Base-by-base conservation (phyloP, 2,113 vertebrate genomes). In the Oreocharis arfaki region DNA sequence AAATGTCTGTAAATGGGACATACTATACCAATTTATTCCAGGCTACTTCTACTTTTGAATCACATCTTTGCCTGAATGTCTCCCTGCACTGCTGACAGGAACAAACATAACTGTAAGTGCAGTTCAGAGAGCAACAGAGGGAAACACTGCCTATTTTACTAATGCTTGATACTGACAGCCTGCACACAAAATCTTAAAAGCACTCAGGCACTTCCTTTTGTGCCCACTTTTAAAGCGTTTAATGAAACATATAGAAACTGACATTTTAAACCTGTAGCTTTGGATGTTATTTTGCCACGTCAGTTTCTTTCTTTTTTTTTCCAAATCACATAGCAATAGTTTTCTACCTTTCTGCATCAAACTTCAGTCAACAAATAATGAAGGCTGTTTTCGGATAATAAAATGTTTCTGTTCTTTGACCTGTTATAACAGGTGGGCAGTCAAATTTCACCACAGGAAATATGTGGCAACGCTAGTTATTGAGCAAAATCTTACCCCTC, bases 91-190 rank as follows among this genome's bases (percentile, higher is more conserved):
- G 47, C 56, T 71, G 88, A 79, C 35, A 64, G 65, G 83, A 95
- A 65, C 56, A 84, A 97, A 95, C 83, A 44, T 80, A 86, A 97
- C 91, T 93, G 96, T 89, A 94, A 90, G 89, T 89, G 60, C 65
- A 83, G 69, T 84, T 85, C 92, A 96, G 90, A 97, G 96, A 96
- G 92, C 16, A 35, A 96, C 49, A 96, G 95, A 94, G 93, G 96
- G 97, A 96, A 96, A 97, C 93, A 91, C 95, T 96, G 95, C 93
- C 93, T 97, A 90, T 96, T 95, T 95, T 80, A 97, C 95, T 97
- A 74, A 91, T 76, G 80, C 80, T 84, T 95, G 93, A 91, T 96
- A 96, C 92, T 96, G 96, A 93, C 96, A 77, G 96, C 78, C 92
- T 91, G 97, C 92, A 97, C 89, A 94, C 74, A 97, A 95, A 96